Conservation (phyloP, 2,888 invertebrate genomes). For the Adela reaumurella region DNA sequence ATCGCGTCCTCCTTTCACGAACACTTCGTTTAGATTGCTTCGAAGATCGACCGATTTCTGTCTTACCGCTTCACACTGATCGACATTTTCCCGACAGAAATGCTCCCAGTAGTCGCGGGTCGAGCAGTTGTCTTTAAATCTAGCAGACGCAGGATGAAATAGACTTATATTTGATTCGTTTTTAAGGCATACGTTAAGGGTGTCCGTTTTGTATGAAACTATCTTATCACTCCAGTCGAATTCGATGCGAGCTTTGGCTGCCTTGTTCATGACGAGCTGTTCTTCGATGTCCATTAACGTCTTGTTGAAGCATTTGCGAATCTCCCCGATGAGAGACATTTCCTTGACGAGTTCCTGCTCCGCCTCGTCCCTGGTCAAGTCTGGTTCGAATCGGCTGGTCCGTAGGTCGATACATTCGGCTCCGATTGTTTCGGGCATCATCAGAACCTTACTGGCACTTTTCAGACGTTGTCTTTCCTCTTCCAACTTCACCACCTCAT, state of each 20-base stretch:
- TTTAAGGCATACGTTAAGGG: conserved; percentile 63
- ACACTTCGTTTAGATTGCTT: conserved; percentile 66
- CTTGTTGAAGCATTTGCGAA: conserved; percentile 58
- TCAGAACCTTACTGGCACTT: conserved; percentile 62
- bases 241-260: conserved; percentile 78
- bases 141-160: conserved; percentile 77
- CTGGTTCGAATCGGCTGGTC: conserved; percentile 65
- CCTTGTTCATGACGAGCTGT: conserved; percentile 70
- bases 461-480: conserved; percentile 65
- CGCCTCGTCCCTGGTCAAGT: conserved; percentile 70
- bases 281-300: conserved; percentile 65
- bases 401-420: conserved; percentile 72
- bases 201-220: conserved; percentile 74
- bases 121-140: conserved; percentile 69
- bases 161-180: conserved; percentile 67
- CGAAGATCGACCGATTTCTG: conserved; percentile 72
- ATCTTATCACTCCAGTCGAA: conserved; percentile 91
- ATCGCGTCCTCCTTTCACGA: conserved; percentile 74
- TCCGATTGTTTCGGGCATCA: conserved; percentile 70
- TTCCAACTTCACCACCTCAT: conserved; percentile 67
- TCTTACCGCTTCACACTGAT: conserved; percentile 70
- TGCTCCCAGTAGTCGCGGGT: conserved; percentile 77
- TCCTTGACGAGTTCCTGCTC: conserved; percentile 78
- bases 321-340: conserved; percentile 65
- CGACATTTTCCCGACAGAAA: conserved; percentile 74